Conservation (phyloP, 2,797 vertebrate species). For the Ambastaia sidthimunki region DNA sequence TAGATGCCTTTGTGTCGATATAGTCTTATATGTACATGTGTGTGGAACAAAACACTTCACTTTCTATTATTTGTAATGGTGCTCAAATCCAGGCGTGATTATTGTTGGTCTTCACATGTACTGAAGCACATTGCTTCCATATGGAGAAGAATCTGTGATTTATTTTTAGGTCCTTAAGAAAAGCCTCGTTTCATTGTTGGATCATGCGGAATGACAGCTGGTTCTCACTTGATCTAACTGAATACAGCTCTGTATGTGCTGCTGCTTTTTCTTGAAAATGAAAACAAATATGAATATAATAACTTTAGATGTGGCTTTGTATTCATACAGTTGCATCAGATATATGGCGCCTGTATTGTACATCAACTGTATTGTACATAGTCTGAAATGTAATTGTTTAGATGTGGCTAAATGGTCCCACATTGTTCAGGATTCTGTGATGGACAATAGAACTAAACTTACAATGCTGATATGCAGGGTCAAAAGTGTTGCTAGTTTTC, state of each 20-base stretch:
- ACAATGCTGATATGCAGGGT: neutral
- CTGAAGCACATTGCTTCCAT: conserved; percentile 37
- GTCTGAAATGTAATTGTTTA: neutral
- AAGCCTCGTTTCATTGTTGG: neutral
- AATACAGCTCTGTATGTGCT: neutral
- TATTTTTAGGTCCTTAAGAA: conserved; percentile 7
- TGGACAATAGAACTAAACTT: neutral
- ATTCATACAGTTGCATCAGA: conserved; percentile 3
- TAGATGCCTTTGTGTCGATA: conserved; percentile 29
- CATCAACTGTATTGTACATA: neutral
- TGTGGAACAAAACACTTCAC: conserved; percentile 1
- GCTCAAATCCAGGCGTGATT: conserved; percentile 32
- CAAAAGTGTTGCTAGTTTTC: neutral
- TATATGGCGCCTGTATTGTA: conserved; percentile 17
- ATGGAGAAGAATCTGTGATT: conserved; percentile 25
- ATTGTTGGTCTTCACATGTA: conserved; percentile 12
- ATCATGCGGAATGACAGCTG: conserved; percentile 12
- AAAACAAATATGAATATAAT: conserved; percentile 13
- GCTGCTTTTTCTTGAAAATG: conserved; percentile 19
- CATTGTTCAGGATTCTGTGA: neutral
- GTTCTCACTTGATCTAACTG: conserved; percentile 21
- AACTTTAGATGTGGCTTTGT: conserved; percentile 17
- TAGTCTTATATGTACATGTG: conserved; percentile 17
- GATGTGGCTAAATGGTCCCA: neutral
- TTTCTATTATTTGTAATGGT: conserved; percentile 23